phyloP scores from a whole-genome alignment of 2,797 vertebrate genomes.

The Gallinago stenura region DNA sequence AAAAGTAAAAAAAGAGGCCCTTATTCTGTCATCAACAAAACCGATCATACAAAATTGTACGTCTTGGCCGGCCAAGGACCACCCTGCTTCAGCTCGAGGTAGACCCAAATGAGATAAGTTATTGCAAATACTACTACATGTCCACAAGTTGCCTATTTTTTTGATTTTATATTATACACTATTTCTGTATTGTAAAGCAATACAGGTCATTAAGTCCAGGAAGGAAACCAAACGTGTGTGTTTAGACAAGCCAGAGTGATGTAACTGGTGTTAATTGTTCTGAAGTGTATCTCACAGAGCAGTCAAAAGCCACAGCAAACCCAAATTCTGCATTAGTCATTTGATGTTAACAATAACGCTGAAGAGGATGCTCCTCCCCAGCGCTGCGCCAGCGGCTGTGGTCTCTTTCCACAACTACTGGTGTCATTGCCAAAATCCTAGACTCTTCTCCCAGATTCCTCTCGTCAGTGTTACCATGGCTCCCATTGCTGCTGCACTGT shows the following conservation, averaged over 20 bases:
- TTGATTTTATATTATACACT: background rate
- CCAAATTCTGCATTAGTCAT: background rate
- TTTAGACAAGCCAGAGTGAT: background rate
- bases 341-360: background rate
- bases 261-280: background rate
- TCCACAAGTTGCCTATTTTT: background rate
- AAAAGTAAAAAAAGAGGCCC: background rate
- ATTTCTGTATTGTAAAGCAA: background rate
- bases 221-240: background rate
- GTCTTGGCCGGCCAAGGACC: background rate
- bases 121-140: background rate
- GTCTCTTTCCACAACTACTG: background rate
- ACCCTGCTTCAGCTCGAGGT: background rate
- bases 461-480: background rate
- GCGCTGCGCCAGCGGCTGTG: background rate
- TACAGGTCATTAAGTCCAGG: background rate
- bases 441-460: background rate
- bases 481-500: background rate
- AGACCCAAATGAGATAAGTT: background rate
- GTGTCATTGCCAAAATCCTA: background rate
- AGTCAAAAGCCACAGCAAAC: background rate
- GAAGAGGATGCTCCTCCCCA: background rate
- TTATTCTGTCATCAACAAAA: background rate
- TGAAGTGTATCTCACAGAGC: background rate
- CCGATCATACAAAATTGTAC: background rate